phyloP scores from a whole-genome alignment of 1,140 invertebrate genomes.

The Carcinoscorpius rotundicauda region DNA sequence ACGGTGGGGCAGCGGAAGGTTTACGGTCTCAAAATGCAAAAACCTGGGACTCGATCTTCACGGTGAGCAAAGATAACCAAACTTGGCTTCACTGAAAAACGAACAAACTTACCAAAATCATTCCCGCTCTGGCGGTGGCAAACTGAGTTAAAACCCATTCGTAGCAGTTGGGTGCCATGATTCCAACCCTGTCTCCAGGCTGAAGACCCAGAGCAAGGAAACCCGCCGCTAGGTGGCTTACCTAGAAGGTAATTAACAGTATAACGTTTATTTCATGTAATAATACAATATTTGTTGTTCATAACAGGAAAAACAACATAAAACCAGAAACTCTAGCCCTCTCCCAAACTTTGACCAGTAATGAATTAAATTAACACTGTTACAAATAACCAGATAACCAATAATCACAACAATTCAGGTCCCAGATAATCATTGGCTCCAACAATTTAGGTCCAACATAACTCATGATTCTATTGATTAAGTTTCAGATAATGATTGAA shows the following conservation, averaged over 20 bases:
- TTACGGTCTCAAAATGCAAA: no score
- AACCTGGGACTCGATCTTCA: no score
- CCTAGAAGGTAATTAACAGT: conserved; percentile 33
- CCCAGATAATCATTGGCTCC: no score
- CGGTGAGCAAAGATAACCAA: no score
- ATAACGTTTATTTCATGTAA: no score
- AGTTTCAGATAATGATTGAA: no score
- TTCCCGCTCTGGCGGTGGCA: conserved; percentile 64
- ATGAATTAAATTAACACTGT: neutral
- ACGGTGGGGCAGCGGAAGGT: no score
- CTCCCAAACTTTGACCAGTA: neutral
- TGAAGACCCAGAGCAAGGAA: conserved; percentile 59
- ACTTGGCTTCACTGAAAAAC: no score
- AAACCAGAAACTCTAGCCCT: neutral
- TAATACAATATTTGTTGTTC: no score
- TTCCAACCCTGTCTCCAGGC: conserved; percentile 66
- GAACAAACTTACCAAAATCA: conserved; percentile 12
- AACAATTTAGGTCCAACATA: no score
- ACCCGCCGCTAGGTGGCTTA: conserved; percentile 65
- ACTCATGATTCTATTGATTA: no score
- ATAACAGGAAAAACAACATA: no score
- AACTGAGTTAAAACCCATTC: conserved; percentile 69
- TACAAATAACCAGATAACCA: neutral
- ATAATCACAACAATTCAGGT: neutral
- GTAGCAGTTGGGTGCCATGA: conserved; percentile 75